Evolutionary conservation across 2,888 invertebrate species (phyloP).

Genomic region (Cataglyphis albicans): DNA sequence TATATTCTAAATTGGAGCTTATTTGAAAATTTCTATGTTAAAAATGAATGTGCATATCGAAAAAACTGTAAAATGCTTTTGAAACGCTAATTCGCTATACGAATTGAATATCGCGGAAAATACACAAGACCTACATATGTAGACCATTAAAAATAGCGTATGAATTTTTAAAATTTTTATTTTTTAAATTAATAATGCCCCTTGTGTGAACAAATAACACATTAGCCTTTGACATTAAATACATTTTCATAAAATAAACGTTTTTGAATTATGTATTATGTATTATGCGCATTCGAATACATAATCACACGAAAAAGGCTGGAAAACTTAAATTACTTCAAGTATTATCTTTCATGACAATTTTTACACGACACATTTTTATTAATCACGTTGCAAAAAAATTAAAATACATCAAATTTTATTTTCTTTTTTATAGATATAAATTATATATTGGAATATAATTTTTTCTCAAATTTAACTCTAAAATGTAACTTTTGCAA

Average conservation of each 20-base stretch:
- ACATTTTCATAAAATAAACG: slow-evolving; percentile 11
- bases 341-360: background rate
- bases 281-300: slow-evolving; percentile 19
- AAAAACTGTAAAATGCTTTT: background rate
- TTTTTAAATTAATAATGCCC: background rate
- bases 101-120: slow-evolving; percentile 5
- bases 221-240: slow-evolving; percentile 50
- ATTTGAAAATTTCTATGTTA: background rate
- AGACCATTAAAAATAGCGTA: background rate
- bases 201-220: slow-evolving; percentile 15
- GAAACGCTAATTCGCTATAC: background rate
- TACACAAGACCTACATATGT: background rate
- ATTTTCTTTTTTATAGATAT: background rate
- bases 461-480: background rate
- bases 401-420: background rate
- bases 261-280: slow-evolving; percentile 37
- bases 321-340: background rate
- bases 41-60: background rate
- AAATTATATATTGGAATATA: background rate
- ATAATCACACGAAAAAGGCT: background rate
- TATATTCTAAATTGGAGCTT: slow-evolving; percentile 3
- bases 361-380: background rate
- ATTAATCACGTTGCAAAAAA: background rate
- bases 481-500: background rate
- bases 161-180: slow-evolving; percentile 26